Base-by-base conservation (phyloP, 2,888 invertebrate species). In the Oscheius sp. region DNA sequence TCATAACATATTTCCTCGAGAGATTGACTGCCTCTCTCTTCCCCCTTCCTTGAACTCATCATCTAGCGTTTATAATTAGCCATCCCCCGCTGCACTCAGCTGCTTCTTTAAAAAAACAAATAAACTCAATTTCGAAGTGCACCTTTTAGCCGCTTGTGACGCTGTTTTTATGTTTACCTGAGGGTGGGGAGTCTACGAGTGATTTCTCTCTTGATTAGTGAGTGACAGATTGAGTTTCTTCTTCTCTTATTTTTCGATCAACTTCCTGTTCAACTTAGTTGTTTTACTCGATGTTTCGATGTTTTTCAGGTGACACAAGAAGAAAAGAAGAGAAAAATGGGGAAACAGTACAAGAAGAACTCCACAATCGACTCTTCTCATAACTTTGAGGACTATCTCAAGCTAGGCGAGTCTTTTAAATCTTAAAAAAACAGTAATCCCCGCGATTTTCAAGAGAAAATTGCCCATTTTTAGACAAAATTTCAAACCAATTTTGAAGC, bases 341-440 rank as follows among this genome's bases (percentile, higher is more conserved):
- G 33, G 5, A 33, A 37, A 34, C 33, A 34, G 55, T 20, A 34
- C 2, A 34, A 33, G 17, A 23, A 23, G 27, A 33, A 34, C 2
- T 12, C n/a, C 2, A 15, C 20, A 17, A 55, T 55, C 20, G 55
- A 55, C 20, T 20, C 55, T 2, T 33, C 8, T 1, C 55, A 55
- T 6, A 55, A 55, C 20, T 55, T 55, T 34, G 55, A 55, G 6
- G 55, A 55, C 17, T 55, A 55, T 34, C 17, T 55, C 10, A 55
- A 55, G n/a, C 8, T 52, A 10, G 23, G 52, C 29, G 52, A 52
- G 52, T 52, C 25, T 48, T 25, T 48, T 17, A 8, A 6, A 8
- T 8, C 17, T 46, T 46, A 12, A n/a, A 17, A 46, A 0, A 15
- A 6, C 20, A 46, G 17, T 6, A 6, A 10, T 46, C 17, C 17